Percentiles rank a stretch among this genome's conserved stretches.
These are phyloP conservation scores for Sparidentex hasta DNA, from an alignment of 2,797 vertebrate genomes.

Conservation along the genomic window DNA sequence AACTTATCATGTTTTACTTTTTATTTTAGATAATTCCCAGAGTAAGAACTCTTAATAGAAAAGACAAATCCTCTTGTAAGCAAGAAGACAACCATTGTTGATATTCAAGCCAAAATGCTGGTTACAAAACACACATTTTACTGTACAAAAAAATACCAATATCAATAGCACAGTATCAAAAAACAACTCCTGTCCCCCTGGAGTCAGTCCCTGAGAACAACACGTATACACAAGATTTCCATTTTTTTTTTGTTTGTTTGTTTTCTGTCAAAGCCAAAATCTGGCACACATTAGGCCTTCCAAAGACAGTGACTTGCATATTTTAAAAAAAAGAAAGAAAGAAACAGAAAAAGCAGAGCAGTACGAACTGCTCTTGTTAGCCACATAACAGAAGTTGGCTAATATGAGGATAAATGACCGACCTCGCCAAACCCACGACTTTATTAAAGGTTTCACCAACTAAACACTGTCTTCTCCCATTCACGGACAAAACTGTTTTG, in stretches of 20 bases:
- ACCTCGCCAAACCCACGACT: background rate
- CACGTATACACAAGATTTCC: constrained; percentile 13
- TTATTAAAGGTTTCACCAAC: constrained; percentile 4
- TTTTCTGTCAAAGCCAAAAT: constrained; percentile 12
- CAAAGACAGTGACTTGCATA: constrained; percentile 1
- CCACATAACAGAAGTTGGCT: constrained; percentile 17
- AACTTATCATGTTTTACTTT: constrained; percentile 20
- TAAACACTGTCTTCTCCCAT: constrained; percentile 1
- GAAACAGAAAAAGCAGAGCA: background rate
- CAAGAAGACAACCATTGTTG: constrained; percentile 22
- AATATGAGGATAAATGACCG: constrained; percentile 8
- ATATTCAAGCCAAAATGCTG: constrained; percentile 29
- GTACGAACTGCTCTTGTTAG: constrained; percentile 10
- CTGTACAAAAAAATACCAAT: constrained; percentile 52
- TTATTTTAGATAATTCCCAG: constrained; percentile 65
- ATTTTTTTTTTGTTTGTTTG: background rate
- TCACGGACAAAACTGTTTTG: background rate
- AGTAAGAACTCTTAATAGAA: constrained; percentile 69
- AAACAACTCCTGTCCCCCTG: constrained; percentile 23
- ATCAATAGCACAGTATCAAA: constrained; percentile 59
- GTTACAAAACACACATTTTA: constrained; percentile 62
- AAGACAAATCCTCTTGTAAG: constrained; percentile 41
- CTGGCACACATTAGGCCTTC: constrained; percentile 24
- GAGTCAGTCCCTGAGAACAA: constrained; percentile 43
- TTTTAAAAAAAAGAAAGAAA: background rate